A percentile compares a stretch with the other conserved stretches of the same genome.
Conservation (phyloP, 2,797 vertebrate species). For the Bothrops alternatus region DNA sequence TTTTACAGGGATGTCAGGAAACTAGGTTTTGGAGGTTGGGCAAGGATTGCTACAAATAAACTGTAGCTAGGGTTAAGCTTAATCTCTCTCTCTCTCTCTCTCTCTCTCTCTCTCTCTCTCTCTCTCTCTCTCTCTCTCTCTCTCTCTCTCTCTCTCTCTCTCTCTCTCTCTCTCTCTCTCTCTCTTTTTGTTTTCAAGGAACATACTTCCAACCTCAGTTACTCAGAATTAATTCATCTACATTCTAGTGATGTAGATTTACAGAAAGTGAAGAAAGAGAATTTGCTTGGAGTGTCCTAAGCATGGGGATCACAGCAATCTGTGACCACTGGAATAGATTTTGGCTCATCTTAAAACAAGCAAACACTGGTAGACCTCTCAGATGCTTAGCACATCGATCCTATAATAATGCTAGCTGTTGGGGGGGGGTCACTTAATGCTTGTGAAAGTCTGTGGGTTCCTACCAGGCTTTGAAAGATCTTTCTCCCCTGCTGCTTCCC, state of each 20-base stretch:
- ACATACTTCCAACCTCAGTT: slow-evolving; percentile 86
- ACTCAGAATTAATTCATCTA: slow-evolving; percentile 90
- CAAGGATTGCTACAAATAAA: slow-evolving; percentile 69
- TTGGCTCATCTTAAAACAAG: slow-evolving; percentile 86
- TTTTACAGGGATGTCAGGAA: not conserved
- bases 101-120: no score
- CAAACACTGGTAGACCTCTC: slow-evolving; percentile 74
- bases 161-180: slow-evolving; percentile 62
- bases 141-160: slow-evolving; percentile 27
- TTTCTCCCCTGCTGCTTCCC: slow-evolving; percentile 55
- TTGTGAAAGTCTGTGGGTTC: slow-evolving; percentile 76
- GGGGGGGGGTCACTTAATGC: slow-evolving; percentile 57
- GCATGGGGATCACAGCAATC: slow-evolving; percentile 93
- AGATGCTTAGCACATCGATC: slow-evolving; percentile 62
- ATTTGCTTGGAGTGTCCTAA: slow-evolving; percentile 86
- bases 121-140: no score
- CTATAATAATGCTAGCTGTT: slow-evolving; percentile 78
- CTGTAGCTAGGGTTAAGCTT: slow-evolving; percentile 69
- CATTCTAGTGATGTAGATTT: slow-evolving; percentile 86
- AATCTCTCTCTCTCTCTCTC: no score
- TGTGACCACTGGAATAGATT: slow-evolving; percentile 86
- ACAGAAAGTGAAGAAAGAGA: slow-evolving; percentile 64
- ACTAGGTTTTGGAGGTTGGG: slow-evolving; percentile 23
- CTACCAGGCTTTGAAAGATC: slow-evolving; percentile 77
- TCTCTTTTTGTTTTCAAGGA: slow-evolving; percentile 76